Evolutionary conservation across 1,140 invertebrate genomes (phyloP).

Genomic region (Lepidurus packardi): DNA sequence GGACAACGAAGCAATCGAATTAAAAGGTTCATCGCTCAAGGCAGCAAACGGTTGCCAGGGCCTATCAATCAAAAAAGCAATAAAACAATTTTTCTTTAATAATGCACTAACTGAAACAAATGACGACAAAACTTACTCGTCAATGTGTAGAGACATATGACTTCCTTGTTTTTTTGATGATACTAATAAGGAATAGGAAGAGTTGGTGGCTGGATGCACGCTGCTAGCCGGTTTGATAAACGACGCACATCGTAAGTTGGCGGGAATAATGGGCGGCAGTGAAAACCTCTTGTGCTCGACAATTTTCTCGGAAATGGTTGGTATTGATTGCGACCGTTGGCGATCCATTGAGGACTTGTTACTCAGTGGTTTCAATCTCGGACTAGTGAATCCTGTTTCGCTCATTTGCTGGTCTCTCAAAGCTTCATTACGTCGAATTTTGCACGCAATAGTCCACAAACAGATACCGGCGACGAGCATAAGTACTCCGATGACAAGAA

Average conservation of each 20-base stretch:
- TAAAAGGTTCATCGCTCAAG: constrained; percentile 39
- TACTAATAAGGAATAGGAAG: neutral
- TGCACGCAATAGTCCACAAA: neutral
- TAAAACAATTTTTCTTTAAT: neutral
- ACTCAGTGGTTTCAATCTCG: neutral
- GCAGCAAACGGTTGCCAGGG: constrained; percentile 23
- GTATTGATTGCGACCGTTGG: constrained; percentile 13
- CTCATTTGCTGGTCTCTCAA: neutral
- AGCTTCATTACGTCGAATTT: neutral
- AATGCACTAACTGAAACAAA: neutral
- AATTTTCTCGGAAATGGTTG: neutral
- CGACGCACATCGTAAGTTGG: neutral
- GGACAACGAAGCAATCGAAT: constrained; percentile 38
- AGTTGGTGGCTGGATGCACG: neutral
- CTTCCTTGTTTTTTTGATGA: neutral
- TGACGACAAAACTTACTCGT: neutral
- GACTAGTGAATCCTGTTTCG: neutral
- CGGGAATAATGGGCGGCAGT: constrained; percentile 4
- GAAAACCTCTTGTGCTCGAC: neutral
- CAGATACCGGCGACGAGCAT: constrained; percentile 19
- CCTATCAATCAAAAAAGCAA: neutral
- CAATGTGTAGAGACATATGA: neutral
- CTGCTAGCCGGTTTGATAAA: neutral
- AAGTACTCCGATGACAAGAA: constrained; percentile 24
- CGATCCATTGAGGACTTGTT: neutral